Base-by-base conservation (phyloP, 2,113 vertebrate species). In the Caranx ignobilis region DNA sequence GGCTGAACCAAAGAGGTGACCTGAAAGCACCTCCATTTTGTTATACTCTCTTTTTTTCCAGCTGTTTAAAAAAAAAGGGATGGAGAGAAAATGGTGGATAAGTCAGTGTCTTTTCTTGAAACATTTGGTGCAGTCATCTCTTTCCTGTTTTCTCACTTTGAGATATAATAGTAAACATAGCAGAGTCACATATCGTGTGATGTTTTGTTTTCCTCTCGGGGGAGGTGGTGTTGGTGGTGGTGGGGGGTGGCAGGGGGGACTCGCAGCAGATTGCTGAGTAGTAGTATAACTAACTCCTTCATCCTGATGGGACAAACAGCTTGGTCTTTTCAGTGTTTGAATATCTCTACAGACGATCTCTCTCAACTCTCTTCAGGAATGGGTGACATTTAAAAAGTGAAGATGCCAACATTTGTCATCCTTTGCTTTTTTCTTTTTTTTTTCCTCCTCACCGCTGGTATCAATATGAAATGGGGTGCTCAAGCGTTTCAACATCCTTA, bases 1-100 rank as follows among this genome's bases (percentile, higher is more conserved):
- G 84, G 86, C 90, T 91, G 79, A 94, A 92, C 89, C 85, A 88
- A 92, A 92, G 83, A 92, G 91, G 91, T 89, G 87, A 88, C 80
- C 87, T 77, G 68, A 91, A 86, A 81, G 76, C 88, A 60, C 86
- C 91, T 90, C 87, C 71, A 35, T 83, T 79, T 87, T 82, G 50
- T 85, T 73, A 32, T 18, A 2, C 11, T 45, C 54, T 55, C 21
- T 26, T 21, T 32, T 59, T 69, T 68, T 48, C 57, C 50, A 77
- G 35, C 77, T 12, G 26, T 84, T 80, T 12, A 34, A 34, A 37
- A 19, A 34, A 61, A 64, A 12, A 54, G 77, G 48, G 75, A 90
- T 57, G 41, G 86, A 73, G 76, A 75, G 78, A 82, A 83, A 88
- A 83, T 37, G 54, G 50, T 59, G 21, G 76, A 71, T 26, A 73